Evolutionary conservation across 2,888 invertebrate species (phyloP).

Genomic region (Mongoloraphidia duomilia): DNA sequence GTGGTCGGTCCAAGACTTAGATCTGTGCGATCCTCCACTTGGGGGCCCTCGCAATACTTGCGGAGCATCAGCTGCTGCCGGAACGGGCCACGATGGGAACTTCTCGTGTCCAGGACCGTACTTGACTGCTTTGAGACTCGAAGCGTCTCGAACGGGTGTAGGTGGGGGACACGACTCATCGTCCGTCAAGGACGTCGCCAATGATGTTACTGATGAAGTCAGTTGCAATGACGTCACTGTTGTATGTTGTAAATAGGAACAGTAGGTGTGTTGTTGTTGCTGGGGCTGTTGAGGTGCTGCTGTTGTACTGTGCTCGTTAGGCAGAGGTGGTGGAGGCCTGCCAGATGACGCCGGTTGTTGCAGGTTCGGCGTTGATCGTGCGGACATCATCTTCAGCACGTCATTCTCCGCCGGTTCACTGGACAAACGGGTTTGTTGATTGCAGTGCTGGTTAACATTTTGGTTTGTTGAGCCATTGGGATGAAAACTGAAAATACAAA

Average conservation of each 20-base stretch:
- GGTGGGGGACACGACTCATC: constrained; percentile 39
- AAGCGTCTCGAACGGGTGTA: constrained; percentile 50
- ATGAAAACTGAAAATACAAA: too few species aligned
- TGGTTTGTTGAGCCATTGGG: too few species aligned
- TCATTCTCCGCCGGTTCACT: too few species aligned
- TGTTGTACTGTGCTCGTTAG: neutral
- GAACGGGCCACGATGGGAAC: constrained; percentile 60
- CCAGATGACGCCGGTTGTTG: constrained; percentile 17
- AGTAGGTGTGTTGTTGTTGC: constrained; percentile 14
- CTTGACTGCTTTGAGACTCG: constrained; percentile 48
- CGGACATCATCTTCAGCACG: constrained; percentile 27
- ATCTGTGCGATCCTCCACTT: constrained; percentile 43
- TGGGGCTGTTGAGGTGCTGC: constrained; percentile 12
- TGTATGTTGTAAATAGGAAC: neutral
- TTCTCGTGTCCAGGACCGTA: constrained; percentile 60
- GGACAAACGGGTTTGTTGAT: too few species aligned
- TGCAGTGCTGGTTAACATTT: too few species aligned
- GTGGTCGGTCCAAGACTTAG: constrained; percentile 57
- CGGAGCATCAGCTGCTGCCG: constrained; percentile 39
- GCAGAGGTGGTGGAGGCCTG: neutral
- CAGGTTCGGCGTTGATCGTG: constrained; percentile 33
- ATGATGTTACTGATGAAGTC: neutral
- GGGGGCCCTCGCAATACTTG: constrained; percentile 28
- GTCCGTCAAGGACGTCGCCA: constrained; percentile 21
- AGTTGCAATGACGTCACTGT: neutral